Evolutionary conservation across 2,113 vertebrate genomes (phyloP).

Genomic region (Machaerirhynchus nigripectus): DNA sequence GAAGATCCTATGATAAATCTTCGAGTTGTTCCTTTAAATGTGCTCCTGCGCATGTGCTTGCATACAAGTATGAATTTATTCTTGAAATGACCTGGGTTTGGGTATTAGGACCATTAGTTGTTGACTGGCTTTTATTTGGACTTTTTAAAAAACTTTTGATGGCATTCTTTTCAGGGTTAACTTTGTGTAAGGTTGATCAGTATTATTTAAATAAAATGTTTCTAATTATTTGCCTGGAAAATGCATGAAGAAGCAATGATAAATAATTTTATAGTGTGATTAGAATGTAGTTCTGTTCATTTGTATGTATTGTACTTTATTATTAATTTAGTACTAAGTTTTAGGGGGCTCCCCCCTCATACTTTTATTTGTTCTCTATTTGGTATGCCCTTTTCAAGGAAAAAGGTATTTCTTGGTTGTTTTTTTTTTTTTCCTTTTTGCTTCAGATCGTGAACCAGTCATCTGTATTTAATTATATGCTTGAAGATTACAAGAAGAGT

Average conservation of each 20-base stretch:
- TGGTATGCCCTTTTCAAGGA: background rate
- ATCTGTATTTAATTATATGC: constrained; percentile 10
- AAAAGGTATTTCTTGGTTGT: background rate
- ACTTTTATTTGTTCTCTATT: background rate
- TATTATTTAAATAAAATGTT: background rate
- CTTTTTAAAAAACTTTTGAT: background rate
- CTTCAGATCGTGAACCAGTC: background rate
- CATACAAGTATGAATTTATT: background rate
- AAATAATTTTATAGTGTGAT: background rate
- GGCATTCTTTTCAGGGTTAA: background rate
- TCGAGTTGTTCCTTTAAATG: background rate
- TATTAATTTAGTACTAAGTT: background rate
- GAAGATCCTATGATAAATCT: background rate
- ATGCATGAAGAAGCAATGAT: background rate
- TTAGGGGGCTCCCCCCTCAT: rapidly evolving
- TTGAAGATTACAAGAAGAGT: background rate
- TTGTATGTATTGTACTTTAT: background rate
- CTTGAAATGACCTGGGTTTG: background rate
- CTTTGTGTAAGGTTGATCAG: background rate
- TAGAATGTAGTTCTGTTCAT: background rate
- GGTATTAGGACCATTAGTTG: background rate
- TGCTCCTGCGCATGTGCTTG: rapidly evolving
- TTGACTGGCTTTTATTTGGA: background rate
- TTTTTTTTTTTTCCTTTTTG: background rate
- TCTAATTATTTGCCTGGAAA: background rate